Percentiles rank a stretch among this genome's conserved stretches.
phyloP scores from a whole-genome alignment of 2,888 invertebrate genomes.

The Philhelius pedissequus region DNA sequence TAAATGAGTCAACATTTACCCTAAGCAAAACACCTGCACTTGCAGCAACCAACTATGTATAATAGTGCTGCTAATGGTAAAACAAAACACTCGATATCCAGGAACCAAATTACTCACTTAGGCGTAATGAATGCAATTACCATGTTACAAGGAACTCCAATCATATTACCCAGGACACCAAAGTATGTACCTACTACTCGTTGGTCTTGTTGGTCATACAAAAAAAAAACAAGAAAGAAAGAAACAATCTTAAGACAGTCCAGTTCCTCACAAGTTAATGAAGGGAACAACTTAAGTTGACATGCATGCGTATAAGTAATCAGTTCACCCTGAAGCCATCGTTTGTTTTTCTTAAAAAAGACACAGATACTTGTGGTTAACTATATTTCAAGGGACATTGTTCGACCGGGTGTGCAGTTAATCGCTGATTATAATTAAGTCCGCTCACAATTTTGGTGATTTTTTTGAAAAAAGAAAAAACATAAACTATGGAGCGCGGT shows the following conservation, averaged over 20 bases:
- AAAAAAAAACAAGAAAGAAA: neutral
- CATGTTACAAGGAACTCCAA: slow-evolving; percentile 63
- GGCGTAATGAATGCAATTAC: slow-evolving; percentile 64
- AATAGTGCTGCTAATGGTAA: slow-evolving; percentile 15
- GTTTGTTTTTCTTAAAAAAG: neutral
- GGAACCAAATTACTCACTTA: slow-evolving; percentile 67
- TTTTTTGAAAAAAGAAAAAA: neutral
- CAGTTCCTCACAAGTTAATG: slow-evolving; percentile 27
- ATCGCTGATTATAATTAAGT: slow-evolving; percentile 40
- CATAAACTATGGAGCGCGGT: slow-evolving; percentile 14
- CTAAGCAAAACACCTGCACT: slow-evolving; percentile 50
- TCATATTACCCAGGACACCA: slow-evolving; percentile 50
- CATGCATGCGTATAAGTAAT: slow-evolving; percentile 45
- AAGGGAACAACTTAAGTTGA: slow-evolving; percentile 45
- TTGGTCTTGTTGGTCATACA: neutral
- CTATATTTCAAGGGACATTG: slow-evolving; percentile 19
- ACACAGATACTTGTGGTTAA: neutral
- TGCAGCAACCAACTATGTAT: neutral
- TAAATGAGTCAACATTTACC: slow-evolving; percentile 45
- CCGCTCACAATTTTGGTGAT: slow-evolving; percentile 47
- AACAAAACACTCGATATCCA: slow-evolving; percentile 60
- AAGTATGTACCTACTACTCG: neutral
- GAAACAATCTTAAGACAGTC: neutral
- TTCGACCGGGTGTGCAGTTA: neutral
- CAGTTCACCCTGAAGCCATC: slow-evolving; percentile 41